Evolutionary conservation across 2,888 invertebrate genomes (phyloP).

Genomic region (Chrysomela aeneicollis): DNA sequence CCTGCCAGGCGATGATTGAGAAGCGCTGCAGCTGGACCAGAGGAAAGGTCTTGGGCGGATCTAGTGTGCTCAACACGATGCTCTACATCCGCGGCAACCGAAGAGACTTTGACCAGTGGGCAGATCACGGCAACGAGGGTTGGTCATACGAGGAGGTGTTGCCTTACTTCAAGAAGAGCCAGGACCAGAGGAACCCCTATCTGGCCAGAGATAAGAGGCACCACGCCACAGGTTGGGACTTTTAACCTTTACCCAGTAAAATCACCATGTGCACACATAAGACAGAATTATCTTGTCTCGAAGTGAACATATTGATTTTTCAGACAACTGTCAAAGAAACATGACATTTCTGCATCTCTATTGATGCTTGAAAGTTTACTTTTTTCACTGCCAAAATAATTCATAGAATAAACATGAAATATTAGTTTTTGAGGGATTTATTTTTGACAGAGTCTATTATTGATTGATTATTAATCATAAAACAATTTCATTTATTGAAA

Average conservation of each 20-base stretch:
- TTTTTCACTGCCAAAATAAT: no score
- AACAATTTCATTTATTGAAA: no score
- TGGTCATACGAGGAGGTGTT: conserved; percentile 87
- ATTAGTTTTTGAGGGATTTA: no score
- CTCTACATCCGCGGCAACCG: conserved; percentile 88
- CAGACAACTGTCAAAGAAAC: no score
- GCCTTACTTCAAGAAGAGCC: conserved; percentile 85
- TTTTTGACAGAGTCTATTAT: no score
- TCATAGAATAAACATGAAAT: no score
- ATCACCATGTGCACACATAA: no score
- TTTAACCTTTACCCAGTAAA: no score
- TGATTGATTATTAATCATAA: no score
- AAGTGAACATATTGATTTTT: no score
- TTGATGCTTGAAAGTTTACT: no score
- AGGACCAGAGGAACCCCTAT: conserved; percentile 90
- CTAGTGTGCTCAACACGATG: conserved; percentile 90
- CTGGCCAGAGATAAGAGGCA: conserved; percentile 76
- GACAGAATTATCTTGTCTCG: conserved; percentile 46
- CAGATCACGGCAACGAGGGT: conserved; percentile 81
- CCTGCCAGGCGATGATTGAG: conserved; percentile 87
- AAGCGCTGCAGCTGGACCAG: conserved; percentile 88
- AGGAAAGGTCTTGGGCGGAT: conserved; percentile 88
- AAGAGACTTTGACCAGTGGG: conserved; percentile 89
- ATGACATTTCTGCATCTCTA: no score
- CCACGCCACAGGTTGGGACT: conserved; percentile 71